Evolutionary conservation across 2,113 vertebrate species (phyloP).

Genomic region (Corydoras sp.): DNA sequence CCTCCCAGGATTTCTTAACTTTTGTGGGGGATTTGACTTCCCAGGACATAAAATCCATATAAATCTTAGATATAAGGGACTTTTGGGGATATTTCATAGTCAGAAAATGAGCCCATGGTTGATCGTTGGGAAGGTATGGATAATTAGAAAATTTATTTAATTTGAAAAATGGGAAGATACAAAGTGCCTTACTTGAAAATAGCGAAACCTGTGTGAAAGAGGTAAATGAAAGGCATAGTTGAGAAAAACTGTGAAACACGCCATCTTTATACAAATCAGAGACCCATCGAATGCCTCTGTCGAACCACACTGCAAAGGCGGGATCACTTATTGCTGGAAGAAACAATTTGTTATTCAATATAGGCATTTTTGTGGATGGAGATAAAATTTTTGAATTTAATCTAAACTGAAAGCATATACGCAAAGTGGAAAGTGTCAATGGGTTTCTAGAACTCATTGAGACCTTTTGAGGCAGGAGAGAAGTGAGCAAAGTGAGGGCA

Average conservation of each 20-base stretch:
- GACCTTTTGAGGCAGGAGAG: conserved; percentile 12
- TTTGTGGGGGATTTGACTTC: too few relatives aligned
- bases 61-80: not conserved
- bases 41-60: too few relatives aligned
- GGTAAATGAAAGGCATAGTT: conserved; percentile 3
- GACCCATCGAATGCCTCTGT: not conserved
- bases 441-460: not conserved
- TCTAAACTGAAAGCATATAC: conserved; percentile 23
- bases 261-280: conserved; percentile 16
- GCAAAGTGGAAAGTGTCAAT: conserved; percentile 3
- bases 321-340: not conserved
- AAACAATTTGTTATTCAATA: conserved; percentile 21
- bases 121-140: too few relatives aligned
- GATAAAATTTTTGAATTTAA: conserved; percentile 1
- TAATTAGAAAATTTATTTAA: too few relatives aligned
- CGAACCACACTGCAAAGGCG: not conserved
- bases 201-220: not conserved
- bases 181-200: not conserved
- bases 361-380: not conserved
- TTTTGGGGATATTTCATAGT: not conserved
- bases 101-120: not conserved
- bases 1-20: conserved; percentile 8
- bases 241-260: conserved; percentile 6
- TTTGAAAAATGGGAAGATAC: not conserved
- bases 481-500: not conserved